These are phyloP conservation scores for Sarcophaga subvicina DNA, from an alignment of 2,888 invertebrate species.

Conservation along the genomic window DNA sequence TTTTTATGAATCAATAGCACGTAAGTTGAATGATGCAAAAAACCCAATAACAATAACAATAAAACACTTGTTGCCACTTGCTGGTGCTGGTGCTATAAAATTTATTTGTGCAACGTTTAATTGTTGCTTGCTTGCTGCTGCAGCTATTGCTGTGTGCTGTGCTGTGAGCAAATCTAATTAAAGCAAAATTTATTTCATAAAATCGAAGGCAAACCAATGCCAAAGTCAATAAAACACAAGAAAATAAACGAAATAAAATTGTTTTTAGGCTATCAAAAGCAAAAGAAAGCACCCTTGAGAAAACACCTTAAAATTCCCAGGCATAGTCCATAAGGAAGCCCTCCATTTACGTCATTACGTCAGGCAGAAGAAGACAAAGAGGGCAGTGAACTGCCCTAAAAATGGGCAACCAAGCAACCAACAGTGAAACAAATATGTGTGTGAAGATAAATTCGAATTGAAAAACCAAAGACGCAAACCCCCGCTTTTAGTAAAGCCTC, in stretches of 20 bases:
- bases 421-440: background rate
- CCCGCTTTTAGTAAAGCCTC: no score
- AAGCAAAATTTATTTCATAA: conserved; percentile 37
- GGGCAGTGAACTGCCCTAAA: conserved; percentile 26
- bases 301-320: conserved; percentile 47
- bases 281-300: conserved; percentile 40
- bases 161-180: conserved; percentile 29
- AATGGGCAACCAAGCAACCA: conserved; percentile 52
- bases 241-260: conserved; percentile 16
- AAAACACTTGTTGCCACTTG: conserved; percentile 26
- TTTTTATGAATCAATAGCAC: conserved; percentile 62
- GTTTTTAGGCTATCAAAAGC: background rate
- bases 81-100: background rate
- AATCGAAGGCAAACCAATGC: conserved; percentile 34
- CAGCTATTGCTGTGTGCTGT: background rate
- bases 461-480: no score
- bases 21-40: conserved; percentile 44
- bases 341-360: conserved; percentile 4
- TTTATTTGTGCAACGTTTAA: conserved; percentile 5
- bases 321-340: conserved; percentile 25
- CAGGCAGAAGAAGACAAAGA: conserved; percentile 23
- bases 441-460: no score
- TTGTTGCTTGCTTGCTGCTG: background rate
- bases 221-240: background rate
- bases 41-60: background rate